A percentile compares a stretch with the other conserved stretches of the same genome.
phyloP scores from a whole-genome alignment of 1,140 invertebrate genomes.

The Diploscapter pachys region DNA sequence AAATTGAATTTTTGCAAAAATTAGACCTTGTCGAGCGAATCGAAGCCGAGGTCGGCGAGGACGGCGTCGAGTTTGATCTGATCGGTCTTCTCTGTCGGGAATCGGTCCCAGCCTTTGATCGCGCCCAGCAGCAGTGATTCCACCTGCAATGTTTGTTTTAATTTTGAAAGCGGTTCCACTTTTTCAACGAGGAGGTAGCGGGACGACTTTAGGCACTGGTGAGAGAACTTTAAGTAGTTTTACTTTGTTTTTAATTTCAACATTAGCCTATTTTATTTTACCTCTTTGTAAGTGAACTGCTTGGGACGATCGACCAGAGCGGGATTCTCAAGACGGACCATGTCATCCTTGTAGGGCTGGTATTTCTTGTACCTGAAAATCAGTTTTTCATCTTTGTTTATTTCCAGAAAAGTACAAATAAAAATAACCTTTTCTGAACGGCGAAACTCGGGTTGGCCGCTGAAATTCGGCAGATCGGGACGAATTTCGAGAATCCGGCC shows the following conservation, averaged over 20 bases:
- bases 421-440: no score
- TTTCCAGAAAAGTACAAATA: no score
- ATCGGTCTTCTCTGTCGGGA: constrained; percentile 44
- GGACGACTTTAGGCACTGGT: no score
- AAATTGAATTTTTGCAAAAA: not conserved
- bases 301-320: constrained; percentile 42
- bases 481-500: no score
- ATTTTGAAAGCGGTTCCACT: not conserved
- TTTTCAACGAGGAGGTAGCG: no score
- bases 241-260: no score
- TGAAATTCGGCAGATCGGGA: no score
- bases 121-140: constrained; percentile 53
- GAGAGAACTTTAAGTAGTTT: no score
- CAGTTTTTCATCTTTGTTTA: no score
- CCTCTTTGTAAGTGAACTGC: constrained; percentile 48
- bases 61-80: constrained; percentile 84
- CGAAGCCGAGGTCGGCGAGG: constrained; percentile 92
- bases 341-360: no score
- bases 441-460: no score
- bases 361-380: no score
- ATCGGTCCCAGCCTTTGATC: constrained; percentile 53
- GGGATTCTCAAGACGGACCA: constrained; percentile 16
- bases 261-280: not conserved
- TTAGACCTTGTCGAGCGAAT: constrained; percentile 83
- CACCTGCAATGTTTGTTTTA: constrained; percentile 35